Evolutionary conservation across 2,888 invertebrate genomes (phyloP).

Genomic region (Nephrocerus scutellatus): DNA sequence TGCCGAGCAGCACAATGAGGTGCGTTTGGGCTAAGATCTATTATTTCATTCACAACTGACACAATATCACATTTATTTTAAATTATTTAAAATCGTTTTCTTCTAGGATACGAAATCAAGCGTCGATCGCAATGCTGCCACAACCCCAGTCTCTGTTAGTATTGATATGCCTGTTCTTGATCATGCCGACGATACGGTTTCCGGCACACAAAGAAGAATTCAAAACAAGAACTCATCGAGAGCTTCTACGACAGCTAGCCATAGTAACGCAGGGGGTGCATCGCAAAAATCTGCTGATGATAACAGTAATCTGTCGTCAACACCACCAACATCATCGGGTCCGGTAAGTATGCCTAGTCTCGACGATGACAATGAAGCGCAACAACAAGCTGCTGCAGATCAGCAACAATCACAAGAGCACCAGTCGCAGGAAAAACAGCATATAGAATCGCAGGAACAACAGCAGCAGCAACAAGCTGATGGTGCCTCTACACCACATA

Average conservation of each 20-base stretch:
- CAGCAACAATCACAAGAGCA: slow-evolving; percentile 21
- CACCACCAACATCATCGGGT: slow-evolving; percentile 25
- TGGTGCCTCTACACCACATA: neutral
- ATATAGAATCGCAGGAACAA: slow-evolving; percentile 7
- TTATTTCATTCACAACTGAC: too few species aligned
- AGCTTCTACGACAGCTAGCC: slow-evolving; percentile 25
- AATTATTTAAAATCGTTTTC: neutral
- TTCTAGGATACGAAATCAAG: slow-evolving; percentile 27
- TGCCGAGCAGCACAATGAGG: slow-evolving; percentile 24
- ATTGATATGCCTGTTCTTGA: slow-evolving; percentile 48
- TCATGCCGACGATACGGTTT: slow-evolving; percentile 37
- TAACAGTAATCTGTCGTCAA: slow-evolving; percentile 15
- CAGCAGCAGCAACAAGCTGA: slow-evolving; percentile 4
- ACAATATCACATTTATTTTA: neutral
- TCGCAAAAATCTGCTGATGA: slow-evolving; percentile 15
- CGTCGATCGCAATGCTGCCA: too few species aligned
- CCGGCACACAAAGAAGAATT: slow-evolving; percentile 27
- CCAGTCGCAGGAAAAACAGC: slow-evolving; percentile 11
- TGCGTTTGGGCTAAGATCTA: too few species aligned
- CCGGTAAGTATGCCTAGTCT: slow-evolving; percentile 48
- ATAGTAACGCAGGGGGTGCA: slow-evolving; percentile 24
- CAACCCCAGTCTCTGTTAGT: slow-evolving; percentile 41
- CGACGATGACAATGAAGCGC: slow-evolving; percentile 46
- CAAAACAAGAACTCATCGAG: too few species aligned
- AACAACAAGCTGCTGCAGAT: slow-evolving; percentile 25